These are phyloP conservation scores for Microdon myrmicae DNA, from an alignment of 2,888 invertebrate species.

Conservation along the genomic window DNA sequence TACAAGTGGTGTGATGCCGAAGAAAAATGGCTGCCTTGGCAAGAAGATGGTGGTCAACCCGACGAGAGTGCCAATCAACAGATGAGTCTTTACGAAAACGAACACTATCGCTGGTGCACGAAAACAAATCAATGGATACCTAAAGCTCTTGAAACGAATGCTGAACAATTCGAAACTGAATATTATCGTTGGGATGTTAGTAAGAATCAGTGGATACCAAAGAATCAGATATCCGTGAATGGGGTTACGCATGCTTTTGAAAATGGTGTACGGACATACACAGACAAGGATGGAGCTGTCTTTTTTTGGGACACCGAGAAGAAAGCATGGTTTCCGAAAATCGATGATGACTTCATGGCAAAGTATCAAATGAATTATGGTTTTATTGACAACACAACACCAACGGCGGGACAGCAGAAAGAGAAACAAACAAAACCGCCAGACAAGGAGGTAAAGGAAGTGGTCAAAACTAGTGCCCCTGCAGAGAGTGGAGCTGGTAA, in stretches of 20 bases:
- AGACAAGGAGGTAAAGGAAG: conserved; percentile 30
- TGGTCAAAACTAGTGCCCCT: conserved; percentile 17
- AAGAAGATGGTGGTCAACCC: conserved; percentile 25
- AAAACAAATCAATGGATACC: conserved; percentile 69
- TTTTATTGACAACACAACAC: conserved; percentile 74
- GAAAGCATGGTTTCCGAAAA: conserved; percentile 96
- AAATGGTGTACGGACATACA: conserved; percentile 82
- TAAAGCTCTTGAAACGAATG: conserved; percentile 57
- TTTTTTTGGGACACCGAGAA: conserved; percentile 92
- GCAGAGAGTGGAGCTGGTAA: conserved; percentile 58
- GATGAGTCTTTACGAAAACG: conserved; percentile 62
- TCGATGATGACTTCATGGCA: conserved; percentile 96
- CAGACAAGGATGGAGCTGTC: conserved; percentile 86
- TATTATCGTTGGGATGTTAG: conserved; percentile 72
- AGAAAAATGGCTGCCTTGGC: conserved; percentile 68
- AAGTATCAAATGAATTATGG: conserved; percentile 96
- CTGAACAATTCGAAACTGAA: conserved; percentile 63
- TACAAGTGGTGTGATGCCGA: conserved; percentile 73
- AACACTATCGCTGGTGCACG: conserved; percentile 64
- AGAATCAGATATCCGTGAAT: conserved; percentile 54
- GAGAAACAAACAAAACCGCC: conserved; percentile 57
- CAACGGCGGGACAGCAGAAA: conserved; percentile 54
- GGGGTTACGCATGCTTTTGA: conserved; percentile 75
- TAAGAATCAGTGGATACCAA: conserved; percentile 72
- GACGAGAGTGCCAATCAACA: conserved; percentile 53